Evolutionary conservation across 2,113 vertebrate genomes (phyloP).

Genomic region (Mixornis gularis): DNA sequence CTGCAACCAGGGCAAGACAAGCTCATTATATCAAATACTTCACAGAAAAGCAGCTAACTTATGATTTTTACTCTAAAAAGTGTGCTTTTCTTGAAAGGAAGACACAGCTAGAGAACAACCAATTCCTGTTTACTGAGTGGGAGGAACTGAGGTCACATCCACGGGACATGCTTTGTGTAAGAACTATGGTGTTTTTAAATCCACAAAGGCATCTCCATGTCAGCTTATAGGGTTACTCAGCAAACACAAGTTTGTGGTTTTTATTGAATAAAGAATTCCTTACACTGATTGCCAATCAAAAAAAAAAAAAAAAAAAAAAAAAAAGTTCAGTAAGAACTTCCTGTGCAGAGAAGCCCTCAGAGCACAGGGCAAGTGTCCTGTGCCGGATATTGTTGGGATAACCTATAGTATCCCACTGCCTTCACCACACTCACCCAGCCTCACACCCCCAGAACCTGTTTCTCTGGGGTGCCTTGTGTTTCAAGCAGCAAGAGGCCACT

Average conservation of each 20-base stretch:
- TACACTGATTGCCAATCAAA: background rate
- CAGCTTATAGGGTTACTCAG: background rate
- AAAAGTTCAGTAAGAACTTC: background rate
- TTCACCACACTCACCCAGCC: background rate
- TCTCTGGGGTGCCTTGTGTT: background rate
- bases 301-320: background rate
- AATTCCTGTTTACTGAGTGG: background rate
- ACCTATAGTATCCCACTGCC: background rate
- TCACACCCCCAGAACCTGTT: background rate
- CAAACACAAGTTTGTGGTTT: background rate
- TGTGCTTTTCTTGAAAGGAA: background rate
- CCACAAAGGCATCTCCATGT: background rate
- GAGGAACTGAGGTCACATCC: background rate
- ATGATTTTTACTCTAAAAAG: background rate
- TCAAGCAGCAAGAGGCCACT: background rate
- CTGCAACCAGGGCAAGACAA: background rate
- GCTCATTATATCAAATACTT: background rate
- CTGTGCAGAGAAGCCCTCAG: background rate
- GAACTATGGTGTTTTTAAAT: background rate
- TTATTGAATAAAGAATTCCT: background rate
- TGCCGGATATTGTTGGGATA: background rate
- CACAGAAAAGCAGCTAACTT: background rate
- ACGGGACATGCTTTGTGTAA: background rate
- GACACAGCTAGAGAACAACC: background rate
- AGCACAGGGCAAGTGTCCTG: background rate